Base-by-base conservation (phyloP, 1,140 invertebrate species). In the Medauroidea extradentata region DNA sequence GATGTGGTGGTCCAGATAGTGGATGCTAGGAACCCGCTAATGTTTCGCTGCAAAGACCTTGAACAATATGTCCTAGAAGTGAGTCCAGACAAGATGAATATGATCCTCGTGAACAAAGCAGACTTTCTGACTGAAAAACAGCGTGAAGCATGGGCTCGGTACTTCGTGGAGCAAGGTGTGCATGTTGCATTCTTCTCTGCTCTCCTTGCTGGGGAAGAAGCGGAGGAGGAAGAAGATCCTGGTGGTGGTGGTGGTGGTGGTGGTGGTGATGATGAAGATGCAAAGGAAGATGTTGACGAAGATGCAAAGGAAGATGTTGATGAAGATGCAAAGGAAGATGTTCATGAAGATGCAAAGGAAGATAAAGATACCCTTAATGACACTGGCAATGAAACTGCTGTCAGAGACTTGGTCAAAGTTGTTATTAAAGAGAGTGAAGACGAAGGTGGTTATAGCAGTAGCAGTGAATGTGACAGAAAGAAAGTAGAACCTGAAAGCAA, bases 41-140 rank as follows among this genome's bases (percentile, higher is more conserved):
- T 99, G 0, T 99, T 98, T 66, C 85, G 90, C 14, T 98, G 91
- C 77, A 82, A 87, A 68, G 98, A 99, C 78, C 77, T 99, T n/a
- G 95, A 97, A 68, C 79, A 76, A 11, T 99, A 99, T 79, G 93
- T 97, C 0, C 84, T 86, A 65, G 94, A 98, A 81, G 80, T 95
- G 11, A 79, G 88, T 71, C 63, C 78, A 46, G 74, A 82, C 57
- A 94, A 99, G 74, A 73, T 81, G 16, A 94, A 89, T 74, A 75
- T 98, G 60, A 79, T 99, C 21, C 76, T 99, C 13, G 74, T 99
- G 4, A 99, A 99, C 74, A 99, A 99, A 75, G 89, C 96, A n/a
- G 98, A 99, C 75, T 89, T 94, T 66, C 79, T 99, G 2, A 94
- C 86, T 1, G 76, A 83, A 44, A 72, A 84, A 64, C 95, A 98